Evolutionary conservation across 2,797 vertebrate genomes (phyloP).

Genomic region (Taenioides sp.): DNA sequence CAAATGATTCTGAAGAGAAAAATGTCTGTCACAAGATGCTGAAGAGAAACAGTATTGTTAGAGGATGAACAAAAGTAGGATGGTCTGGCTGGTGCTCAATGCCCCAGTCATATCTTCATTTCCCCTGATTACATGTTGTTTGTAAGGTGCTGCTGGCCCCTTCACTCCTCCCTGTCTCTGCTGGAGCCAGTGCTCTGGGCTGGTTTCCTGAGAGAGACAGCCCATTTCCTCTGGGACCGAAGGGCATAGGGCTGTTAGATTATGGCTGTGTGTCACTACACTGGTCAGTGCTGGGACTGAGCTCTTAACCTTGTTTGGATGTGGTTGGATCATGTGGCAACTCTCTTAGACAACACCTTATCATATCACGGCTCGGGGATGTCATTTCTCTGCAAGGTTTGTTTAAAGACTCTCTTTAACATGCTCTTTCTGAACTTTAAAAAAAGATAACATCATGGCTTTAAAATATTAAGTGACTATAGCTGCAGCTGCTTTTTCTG

Average conservation of each 20-base stretch:
- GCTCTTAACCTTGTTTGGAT: slow-evolving; percentile 32
- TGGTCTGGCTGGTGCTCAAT: slow-evolving; percentile 37
- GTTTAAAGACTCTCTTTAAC: slow-evolving; percentile 9
- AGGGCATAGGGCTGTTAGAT: slow-evolving; percentile 51
- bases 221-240: slow-evolving; percentile 70
- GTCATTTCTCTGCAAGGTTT: slow-evolving; percentile 49
- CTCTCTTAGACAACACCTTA: slow-evolving; percentile 21
- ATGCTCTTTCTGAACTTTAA: background rate
- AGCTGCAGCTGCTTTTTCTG: background rate
- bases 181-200: slow-evolving; percentile 57
- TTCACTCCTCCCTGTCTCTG: slow-evolving; percentile 43
- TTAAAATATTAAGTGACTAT: background rate
- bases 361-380: slow-evolving; percentile 34
- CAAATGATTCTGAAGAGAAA: slow-evolving; percentile 8
- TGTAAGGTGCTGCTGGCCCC: slow-evolving; percentile 63
- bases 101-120: slow-evolving; percentile 43
- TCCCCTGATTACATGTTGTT: slow-evolving; percentile 34
- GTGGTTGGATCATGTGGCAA: slow-evolving; percentile 29
- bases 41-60: slow-evolving; percentile 11
- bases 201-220: slow-evolving; percentile 72
- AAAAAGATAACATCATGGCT: background rate
- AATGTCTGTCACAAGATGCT: slow-evolving; percentile 8
- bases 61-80: slow-evolving; percentile 1
- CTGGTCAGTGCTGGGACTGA: slow-evolving; percentile 29
- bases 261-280: slow-evolving; percentile 36